Evolutionary conservation across 2,797 vertebrate genomes (phyloP), one percentile per base, ranked within the genome.

Genomic region (Yasuhikotakia modesta): DNA sequence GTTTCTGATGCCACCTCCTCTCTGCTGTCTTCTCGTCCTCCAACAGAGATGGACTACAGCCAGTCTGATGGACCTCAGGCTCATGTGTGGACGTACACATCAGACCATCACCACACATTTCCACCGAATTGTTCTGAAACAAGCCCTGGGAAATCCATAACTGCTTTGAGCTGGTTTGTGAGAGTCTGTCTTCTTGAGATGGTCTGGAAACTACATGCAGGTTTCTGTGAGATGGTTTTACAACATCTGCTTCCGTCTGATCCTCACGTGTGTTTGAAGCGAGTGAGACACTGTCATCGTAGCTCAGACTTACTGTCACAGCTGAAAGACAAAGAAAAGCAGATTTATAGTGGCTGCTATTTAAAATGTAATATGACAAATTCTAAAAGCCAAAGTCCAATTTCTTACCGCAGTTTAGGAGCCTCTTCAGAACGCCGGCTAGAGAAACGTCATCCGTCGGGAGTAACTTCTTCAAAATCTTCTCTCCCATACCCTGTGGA

Each of bases 371-470:
- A n/a, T n/a, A n/a, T n/a, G n/a, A n/a, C n/a, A n/a, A n/a, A n/a
- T n/a, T n/a, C n/a, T n/a, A n/a, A n/a, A 7, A 10, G 17, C 0
- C 5, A 7, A 73, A 24, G 60, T 3, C 2, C 0, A 48, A 17
- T 69, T 60, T 83, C 84, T 89, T 76, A 93, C 91, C 88, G 46
- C 86, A 88, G 76, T 67, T 84, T 64, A 93, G 82, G n/a, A 93
- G 90, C 7, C 83, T 88, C 86, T 85, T 88, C n/a, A 92, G 81
- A 32, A 85, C 79, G 1, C 69, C 58, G 24, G 84, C 76, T 16
- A 87, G 79, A 58, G 81, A 81, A 0, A 0, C 35, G n/a, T 84
- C 68, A 77, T 89, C 87, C 0, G 83, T 82, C 3, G 79, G 71
- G 0, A 91, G 74, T 0, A 91, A 60, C 2, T 90, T 80, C 70